Conservation (phyloP, 2,797 vertebrate species). For the Coccyzus lansbergi region DNA sequence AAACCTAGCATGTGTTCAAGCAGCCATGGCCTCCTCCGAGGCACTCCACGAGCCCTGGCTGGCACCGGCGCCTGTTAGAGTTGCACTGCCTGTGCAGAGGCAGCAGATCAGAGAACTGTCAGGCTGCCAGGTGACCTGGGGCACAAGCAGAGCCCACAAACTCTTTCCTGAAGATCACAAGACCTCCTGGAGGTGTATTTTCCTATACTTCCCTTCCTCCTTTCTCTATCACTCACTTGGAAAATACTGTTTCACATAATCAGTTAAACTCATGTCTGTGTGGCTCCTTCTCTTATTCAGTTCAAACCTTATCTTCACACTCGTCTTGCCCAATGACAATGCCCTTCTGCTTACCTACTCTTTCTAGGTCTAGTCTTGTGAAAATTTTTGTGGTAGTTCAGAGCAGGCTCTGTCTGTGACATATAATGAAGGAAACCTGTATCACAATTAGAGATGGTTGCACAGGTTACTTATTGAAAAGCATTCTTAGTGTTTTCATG, state of each 20-base stretch:
- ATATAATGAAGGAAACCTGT: background rate
- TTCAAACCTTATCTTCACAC: background rate
- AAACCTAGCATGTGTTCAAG: too few species aligned
- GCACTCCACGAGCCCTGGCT: accelerated
- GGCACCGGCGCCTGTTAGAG: background rate
- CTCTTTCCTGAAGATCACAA: background rate
- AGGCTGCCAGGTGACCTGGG: accelerated
- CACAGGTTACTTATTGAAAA: background rate
- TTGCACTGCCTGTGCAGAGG: accelerated
- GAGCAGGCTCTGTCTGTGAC: background rate
- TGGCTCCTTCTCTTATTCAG: background rate
- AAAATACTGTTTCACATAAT: background rate
- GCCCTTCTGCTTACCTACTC: too few species aligned
- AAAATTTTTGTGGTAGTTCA: background rate
- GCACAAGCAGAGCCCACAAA: background rate
- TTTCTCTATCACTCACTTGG: too few species aligned
- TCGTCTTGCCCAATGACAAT: background rate
- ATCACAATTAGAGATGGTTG: background rate
- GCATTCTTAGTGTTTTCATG: accelerated
- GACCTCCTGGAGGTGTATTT: background rate
- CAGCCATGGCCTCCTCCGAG: background rate
- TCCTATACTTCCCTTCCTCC: background rate
- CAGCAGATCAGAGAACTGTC: background rate
- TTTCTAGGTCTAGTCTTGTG: background rate
- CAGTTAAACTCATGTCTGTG: background rate